Evolutionary conservation across 1,140 invertebrate genomes (phyloP), one percentile per base, ranked within the genome.

Genomic region (Drosophila ercepeae): DNA sequence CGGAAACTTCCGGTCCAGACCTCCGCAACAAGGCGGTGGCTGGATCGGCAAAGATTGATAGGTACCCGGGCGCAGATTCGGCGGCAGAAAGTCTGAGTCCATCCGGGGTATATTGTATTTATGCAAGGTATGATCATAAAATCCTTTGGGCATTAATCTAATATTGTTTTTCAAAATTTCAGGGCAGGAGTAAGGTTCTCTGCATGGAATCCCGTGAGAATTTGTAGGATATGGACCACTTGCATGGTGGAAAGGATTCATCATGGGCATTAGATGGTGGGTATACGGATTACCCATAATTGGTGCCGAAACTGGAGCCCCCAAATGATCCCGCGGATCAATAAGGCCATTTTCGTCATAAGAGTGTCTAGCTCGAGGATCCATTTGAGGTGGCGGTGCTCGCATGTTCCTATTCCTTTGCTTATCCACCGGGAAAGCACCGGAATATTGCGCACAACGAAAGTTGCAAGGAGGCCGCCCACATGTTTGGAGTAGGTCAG

Each of bases 51-150:
- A n/a, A n/a, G n/a, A n/a, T 6, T 13, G 29, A 19, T 34, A 2
- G 1, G 34, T 16, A 48, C 61, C 29, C 7, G 29, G 9, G 5
- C 21, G n/a, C 7, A 61, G 2, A 19, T 21, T 1, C 1, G 65
- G 69, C 5, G 34, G 48, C 19, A 21, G 25, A 23, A 70, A 70
- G 29, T 71, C 13, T 0, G 69, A 70, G 6, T 70, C 48, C 34
- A 82, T 53, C 1, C 19, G 42, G 19, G 34, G 13, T 16, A 82
- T 36, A 4, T 53, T 57, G 36, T 77, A 77, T 7, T 82, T 76
- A 0, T n/a, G n/a, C 2, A 83, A 14, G 9, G 69, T 74, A 9
- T 19, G 25, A n/a, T 52, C 45, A 36, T 82, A 82, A 5, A 82
- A 74, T 13, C 50, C 49, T 4, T 39, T 5, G 0, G 45, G 27